phyloP scores from a whole-genome alignment of 2,797 vertebrate genomes.

The Apogon hyalosoma region DNA sequence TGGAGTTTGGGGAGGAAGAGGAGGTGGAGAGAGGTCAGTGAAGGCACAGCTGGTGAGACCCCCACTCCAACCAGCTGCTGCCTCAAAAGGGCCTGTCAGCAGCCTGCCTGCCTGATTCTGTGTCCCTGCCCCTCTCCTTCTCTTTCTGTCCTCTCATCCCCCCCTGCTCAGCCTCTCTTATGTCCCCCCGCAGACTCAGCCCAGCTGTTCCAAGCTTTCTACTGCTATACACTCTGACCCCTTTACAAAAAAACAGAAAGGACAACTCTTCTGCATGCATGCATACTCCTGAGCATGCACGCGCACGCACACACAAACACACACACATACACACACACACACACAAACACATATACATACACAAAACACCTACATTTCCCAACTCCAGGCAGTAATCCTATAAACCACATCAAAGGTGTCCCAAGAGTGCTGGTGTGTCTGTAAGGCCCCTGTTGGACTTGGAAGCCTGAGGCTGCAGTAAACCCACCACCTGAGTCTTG shows the following conservation, averaged over 20 bases:
- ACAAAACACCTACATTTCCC: not conserved
- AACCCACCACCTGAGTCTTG: conserved; percentile 60
- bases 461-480: conserved; percentile 54
- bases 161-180: conserved; percentile 19
- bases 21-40: conserved; percentile 74
- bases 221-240: conserved; percentile 62
- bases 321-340: conserved; percentile 5
- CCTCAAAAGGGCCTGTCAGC: conserved; percentile 80
- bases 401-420: conserved; percentile 52
- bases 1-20: conserved; percentile 48
- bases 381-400: conserved; percentile 37
- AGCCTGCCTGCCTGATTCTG: conserved; percentile 49
- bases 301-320: conserved; percentile 2
- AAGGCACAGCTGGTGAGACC: conserved; percentile 86
- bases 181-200: conserved; percentile 71
- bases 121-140: conserved; percentile 38
- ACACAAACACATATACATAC: conserved; percentile 12
- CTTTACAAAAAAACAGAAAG: conserved; percentile 31
- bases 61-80: conserved; percentile 85
- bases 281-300: conserved; percentile 10
- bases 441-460: conserved; percentile 7
- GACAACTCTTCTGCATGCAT: conserved; percentile 24
- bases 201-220: conserved; percentile 85
- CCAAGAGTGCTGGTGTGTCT: conserved; percentile 21
- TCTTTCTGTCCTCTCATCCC: conserved; percentile 6